Conservation (phyloP, 1,140 invertebrate species). For the Globodera rostochiensis region DNA sequence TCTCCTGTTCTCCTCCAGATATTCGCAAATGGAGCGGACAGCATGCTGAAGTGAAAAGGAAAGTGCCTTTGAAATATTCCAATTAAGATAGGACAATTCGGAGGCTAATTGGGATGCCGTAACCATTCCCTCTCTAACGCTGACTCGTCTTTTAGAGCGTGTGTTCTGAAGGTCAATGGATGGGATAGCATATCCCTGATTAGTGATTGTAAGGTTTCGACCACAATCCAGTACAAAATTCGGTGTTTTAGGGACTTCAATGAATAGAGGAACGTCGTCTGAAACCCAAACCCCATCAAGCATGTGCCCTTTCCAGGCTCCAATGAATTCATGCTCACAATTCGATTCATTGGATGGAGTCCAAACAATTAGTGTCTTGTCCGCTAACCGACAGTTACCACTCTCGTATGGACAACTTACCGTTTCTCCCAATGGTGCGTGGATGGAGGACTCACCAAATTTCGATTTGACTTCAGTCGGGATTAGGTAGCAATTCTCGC, state of each 20-base stretch:
- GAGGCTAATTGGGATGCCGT: too few relatives aligned
- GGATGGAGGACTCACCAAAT: not conserved
- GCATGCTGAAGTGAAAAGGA: not conserved
- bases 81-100: too few relatives aligned
- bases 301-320: not conserved
- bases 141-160: too few relatives aligned
- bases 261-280: too few relatives aligned
- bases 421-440: not conserved
- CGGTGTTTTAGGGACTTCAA: too few relatives aligned
- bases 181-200: too few relatives aligned
- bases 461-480: not conserved
- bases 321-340: not conserved
- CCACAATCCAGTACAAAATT: too few relatives aligned
- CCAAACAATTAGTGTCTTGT: slow-evolving; percentile 11
- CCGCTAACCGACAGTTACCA: not conserved
- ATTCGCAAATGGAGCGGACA: not conserved
- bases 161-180: too few relatives aligned
- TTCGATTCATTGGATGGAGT: not conserved
- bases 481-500: not conserved
- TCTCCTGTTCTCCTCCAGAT: slow-evolving; percentile 2
- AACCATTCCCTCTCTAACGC: too few relatives aligned
- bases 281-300: not conserved
- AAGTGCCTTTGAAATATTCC: too few relatives aligned
- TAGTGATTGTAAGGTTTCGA: too few relatives aligned
- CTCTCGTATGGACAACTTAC: not conserved